Base-by-base conservation (phyloP, 2,113 vertebrate genomes). In the Hippolais icterina region DNA sequence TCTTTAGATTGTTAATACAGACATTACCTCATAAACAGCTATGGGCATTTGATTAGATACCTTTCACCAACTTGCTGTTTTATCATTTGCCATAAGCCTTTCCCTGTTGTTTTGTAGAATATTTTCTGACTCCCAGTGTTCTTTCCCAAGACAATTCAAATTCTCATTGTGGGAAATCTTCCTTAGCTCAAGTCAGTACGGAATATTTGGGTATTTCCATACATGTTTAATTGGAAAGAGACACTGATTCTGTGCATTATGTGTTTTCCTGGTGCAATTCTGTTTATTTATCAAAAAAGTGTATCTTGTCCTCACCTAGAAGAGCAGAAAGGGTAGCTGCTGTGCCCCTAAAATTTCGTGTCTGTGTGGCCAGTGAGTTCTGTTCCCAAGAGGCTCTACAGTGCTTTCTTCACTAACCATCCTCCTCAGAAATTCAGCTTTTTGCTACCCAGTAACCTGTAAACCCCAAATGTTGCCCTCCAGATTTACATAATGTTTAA, bases 1-100 rank as follows among this genome's bases (percentile, higher is more conserved):
- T 77, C 59, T 85, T 92, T 66, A 63, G 79, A 77, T 78, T 92
- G 52, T 90, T 97, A 66, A 93, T 90, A 78, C 76, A 95, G 90
- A 94, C 91, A 70, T 94, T 92, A 96, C 95, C 89, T 96, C 93
- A 95, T 94, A 77, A 92, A 92, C 17, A 90, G 24, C 71, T 92
- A 52, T 12, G 90, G 76, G 47, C 1, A 6, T 78, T 92, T 93
- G 93, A 95, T 95, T 95, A 92, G 91, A 93, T 90, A 88, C 78
- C 68, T 90, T 92, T 92, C 46, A 75, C 68, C 33, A 90, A 49
- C 39, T 83, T 81, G 29, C 56, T 87, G 0, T 87, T 92, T 95
- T 92, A 75, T 92, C 41, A 1, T 84, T 90, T 93, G 90, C 80
- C 29, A 2, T 63, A 86, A 80, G 39, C 37, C 39, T 92, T 94